Evolutionary conservation across 2,797 vertebrate genomes (phyloP).

Genomic region (Pelodytes ibericus): DNA sequence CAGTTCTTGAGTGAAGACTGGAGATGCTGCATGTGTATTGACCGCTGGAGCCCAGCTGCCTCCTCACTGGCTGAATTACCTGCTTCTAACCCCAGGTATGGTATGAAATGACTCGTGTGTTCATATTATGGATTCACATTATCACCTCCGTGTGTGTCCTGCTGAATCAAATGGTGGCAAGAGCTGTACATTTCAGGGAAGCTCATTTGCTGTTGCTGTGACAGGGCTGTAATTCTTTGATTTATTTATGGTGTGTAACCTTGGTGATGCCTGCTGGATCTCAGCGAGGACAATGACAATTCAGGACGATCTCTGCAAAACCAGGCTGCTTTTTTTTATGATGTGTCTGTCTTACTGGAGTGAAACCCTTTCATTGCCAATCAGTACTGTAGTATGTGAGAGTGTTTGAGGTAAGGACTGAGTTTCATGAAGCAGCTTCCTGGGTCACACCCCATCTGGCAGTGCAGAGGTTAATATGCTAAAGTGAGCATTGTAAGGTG

Average conservation of each 20-base stretch:
- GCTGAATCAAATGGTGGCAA: conserved; percentile 8
- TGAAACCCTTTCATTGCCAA: neutral
- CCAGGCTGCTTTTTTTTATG: neutral
- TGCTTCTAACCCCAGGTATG: conserved; percentile 47
- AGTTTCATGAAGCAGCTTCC: too few species aligned
- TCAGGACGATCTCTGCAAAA: neutral
- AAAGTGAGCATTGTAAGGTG: too few species aligned
- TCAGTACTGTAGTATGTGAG: neutral
- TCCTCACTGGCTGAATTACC: conserved; percentile 32
- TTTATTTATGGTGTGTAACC: conserved; percentile 34
- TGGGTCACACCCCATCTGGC: too few species aligned
- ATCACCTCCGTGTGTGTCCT: conserved; percentile 28
- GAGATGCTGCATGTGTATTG: conserved; percentile 41
- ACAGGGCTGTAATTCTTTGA: conserved; percentile 37
- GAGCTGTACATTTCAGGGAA: conserved; percentile 15
- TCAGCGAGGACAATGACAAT: conserved; percentile 6
- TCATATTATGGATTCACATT: conserved; percentile 26
- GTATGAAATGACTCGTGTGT: conserved; percentile 31
- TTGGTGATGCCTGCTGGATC: conserved; percentile 29
- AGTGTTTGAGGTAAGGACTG: neutral
- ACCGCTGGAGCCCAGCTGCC: conserved; percentile 15
- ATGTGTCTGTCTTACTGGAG: neutral
- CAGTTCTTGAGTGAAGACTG: conserved; percentile 38
- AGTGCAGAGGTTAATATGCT: too few species aligned
- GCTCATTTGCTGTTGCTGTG: conserved; percentile 13